Base-by-base conservation (phyloP, 2,113 vertebrate genomes). In the Corvus hawaiiensis region DNA sequence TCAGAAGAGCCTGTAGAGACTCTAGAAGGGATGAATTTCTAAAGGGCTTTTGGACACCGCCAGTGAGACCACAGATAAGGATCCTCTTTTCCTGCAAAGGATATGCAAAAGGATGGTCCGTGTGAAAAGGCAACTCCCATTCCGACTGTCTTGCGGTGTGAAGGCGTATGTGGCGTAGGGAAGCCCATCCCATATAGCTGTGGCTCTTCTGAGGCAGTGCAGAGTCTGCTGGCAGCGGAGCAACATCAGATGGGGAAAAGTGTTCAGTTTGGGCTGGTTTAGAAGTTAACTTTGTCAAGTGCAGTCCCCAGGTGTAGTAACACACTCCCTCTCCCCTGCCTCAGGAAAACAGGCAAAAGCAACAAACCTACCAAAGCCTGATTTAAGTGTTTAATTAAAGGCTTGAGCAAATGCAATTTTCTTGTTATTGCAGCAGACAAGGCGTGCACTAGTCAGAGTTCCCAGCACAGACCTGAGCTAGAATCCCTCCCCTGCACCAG, bases 61-160 rank as follows among this genome's bases (percentile, higher is more conserved):
- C 18, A 39, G 18, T 11, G 23, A 82, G 52, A 41, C 22, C 19
- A 33, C 7, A 17, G 59, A 24, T 17, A 27, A 89, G 32, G 33
- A 73, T 54, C 37, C 9, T 23, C 12, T 33, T 59, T 72, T 44
- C 69, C 58, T n/a, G 23, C 13, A 41, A 13, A 30, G 51, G 43
- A 39, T 44, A 37, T 66, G 43, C 46, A 62, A 37, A 76, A 80
- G 33, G 41, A 39, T 12, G 19, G 20, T n/a, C 39, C 24, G 11
- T 21, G 37, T 2, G 23, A n/a, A 48, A 84, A 89, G 44, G 32
- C 61, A 74, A 16, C 7, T 28, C 27, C 37, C 23, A 13, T 33
- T 18, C 27, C 1, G 0, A 33, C 9, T 1, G n/a, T 21, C 39
- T 24, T 20, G 37, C 24, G 9, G 7, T 3, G 6, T 9, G 68